Base-by-base conservation (phyloP, 2,888 invertebrate species). In the Diaprepes abbreviatus region DNA sequence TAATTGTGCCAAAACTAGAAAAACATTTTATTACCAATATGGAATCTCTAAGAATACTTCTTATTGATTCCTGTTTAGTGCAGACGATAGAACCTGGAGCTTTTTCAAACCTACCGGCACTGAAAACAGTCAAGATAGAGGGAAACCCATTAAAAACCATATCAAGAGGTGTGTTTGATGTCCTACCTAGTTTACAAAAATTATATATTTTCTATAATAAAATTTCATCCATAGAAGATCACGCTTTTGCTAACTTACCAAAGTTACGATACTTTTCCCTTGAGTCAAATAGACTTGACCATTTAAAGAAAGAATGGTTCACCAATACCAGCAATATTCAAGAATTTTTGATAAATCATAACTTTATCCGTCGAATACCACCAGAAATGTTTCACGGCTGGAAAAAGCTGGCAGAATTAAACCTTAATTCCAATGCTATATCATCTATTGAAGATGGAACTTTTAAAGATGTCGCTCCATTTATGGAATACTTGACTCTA, bases 211-310 rank as follows among this genome's bases (percentile, higher is more conserved):
- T 40, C 28, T 21, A 24, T 12, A 40, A 38, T 24, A 57, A 31
- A 28, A 24, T 57, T 38, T 57, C 57, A 14, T 28, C 10, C 1
- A 57, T 57, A 7, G 40, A 57, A n/a, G 57, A 40, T 14, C 16
- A 57, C 5, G 57, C 57, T 2, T 57, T 57, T 40, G 38, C 57
- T 1, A 57, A 57, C 40, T 57, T 57, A 40, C 57, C 57, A 0
- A 57, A 57, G n/a, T 28, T 57, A 14, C 14, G 21, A 21, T 10
- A 28, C 28, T 24, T 57, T 40, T 28, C 24, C 5, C 40, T 57
- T 14, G 40, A 31, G 24, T 4, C 38, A 5, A 57, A 57, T 9
- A 57, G 16, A 4, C 38, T 57, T 28, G 19, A 24, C 5, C 3
- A 40, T 7, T 5, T 57, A 14, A 24, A 9, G n/a, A 24, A n/a